Conservation (phyloP, 2,888 invertebrate species). For the Dione juno region DNA sequence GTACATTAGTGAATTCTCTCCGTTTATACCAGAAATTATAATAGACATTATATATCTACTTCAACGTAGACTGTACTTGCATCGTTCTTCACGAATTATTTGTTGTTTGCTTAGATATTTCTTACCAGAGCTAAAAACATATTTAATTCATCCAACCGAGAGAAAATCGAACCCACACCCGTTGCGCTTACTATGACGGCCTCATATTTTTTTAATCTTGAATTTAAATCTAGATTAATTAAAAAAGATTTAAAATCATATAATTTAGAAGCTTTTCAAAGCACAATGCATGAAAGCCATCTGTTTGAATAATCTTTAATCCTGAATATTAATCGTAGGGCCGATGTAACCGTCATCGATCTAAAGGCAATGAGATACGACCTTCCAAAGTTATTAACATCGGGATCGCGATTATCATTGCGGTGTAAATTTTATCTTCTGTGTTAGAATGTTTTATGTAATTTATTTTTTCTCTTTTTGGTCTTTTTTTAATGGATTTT, state of each 20-base stretch:
- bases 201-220: background rate
- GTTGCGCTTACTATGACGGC: too few species aligned
- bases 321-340: constrained; percentile 30
- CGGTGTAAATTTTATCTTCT: constrained; percentile 32
- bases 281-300: constrained; percentile 13
- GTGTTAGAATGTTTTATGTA: constrained; percentile 6
- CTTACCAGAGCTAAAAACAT: too few species aligned
- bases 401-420: constrained; percentile 35
- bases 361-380: constrained; percentile 32
- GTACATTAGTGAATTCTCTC: too few species aligned
- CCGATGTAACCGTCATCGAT: constrained; percentile 36
- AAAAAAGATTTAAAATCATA: background rate
- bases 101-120: too few species aligned
- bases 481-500: background rate
- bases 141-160: too few species aligned
- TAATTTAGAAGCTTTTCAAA: background rate
- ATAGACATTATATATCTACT: too few species aligned
- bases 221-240: background rate
- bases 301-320: constrained; percentile 26
- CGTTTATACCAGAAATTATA: too few species aligned
- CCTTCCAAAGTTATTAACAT: constrained; percentile 37
- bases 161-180: too few species aligned
- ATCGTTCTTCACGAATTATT: too few species aligned
- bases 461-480: background rate
- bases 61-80: too few species aligned